A percentile compares a stretch with the other conserved stretches of the same genome.
phyloP scores from a whole-genome alignment of 2,113 vertebrate species.

The Hucho hucho region DNA sequence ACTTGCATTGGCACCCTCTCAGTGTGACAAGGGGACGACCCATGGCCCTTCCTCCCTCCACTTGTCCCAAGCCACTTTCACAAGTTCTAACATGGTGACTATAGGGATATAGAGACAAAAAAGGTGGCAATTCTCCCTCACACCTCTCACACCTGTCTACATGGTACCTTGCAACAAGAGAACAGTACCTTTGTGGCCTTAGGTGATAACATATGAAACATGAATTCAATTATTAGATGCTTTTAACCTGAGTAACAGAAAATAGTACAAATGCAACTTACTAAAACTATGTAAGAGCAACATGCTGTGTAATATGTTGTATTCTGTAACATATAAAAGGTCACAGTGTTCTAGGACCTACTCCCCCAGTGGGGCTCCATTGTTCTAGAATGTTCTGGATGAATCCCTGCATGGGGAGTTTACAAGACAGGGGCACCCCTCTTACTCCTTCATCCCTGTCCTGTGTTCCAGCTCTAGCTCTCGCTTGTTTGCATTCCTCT shows the following conservation, averaged over 20 bases:
- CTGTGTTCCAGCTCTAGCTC: conserved; percentile 52
- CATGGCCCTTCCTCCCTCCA: neutral
- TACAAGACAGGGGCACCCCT: conserved; percentile 22
- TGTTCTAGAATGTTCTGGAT: conserved; percentile 48
- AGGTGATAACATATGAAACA: neutral
- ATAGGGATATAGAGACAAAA: neutral
- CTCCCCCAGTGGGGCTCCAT: conserved; percentile 20
- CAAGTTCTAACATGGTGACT: neutral
- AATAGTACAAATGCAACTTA: neutral
- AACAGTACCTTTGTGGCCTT: neutral
- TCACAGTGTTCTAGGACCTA: conserved; percentile 23
- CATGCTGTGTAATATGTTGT: neutral
- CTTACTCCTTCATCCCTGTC: conserved; percentile 10
- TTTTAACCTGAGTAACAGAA: neutral
- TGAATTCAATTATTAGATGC: neutral
- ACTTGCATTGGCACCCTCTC: conserved; percentile 23
- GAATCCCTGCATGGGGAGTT: conserved; percentile 31
- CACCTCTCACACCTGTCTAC: neutral
- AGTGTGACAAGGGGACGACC: conserved; percentile 9
- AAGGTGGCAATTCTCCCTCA: neutral
- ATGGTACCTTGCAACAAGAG: neutral
- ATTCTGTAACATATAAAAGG: conserved; percentile 28
- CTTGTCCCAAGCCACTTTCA: neutral
- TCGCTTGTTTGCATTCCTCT: conserved; percentile 78
- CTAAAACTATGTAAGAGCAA: neutral